Conservation (phyloP, 1,140 invertebrate species). For the Calliopsis andreniformis region DNA sequence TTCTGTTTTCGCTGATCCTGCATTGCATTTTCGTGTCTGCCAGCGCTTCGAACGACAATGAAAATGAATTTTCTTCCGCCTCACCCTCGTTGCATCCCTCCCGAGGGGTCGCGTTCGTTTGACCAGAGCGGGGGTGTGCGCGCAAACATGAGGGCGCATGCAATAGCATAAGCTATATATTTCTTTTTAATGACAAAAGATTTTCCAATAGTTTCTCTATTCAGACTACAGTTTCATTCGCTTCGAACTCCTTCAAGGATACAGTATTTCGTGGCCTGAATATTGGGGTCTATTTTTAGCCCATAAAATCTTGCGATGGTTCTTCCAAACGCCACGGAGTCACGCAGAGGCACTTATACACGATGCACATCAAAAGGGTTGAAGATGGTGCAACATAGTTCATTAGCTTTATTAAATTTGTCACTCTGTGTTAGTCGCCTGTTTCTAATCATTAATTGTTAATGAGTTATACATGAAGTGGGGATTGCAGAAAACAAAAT, state of each 20-base stretch:
- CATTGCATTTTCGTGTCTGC: neutral
- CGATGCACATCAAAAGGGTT: neutral
- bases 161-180: neutral
- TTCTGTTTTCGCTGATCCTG: neutral
- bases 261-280: neutral
- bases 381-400: constrained; percentile 11
- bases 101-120: neutral
- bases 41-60: neutral
- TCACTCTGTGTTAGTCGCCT: constrained; percentile 21
- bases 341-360: neutral
- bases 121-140: neutral
- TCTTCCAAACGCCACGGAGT: neutral
- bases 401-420: constrained; percentile 44
- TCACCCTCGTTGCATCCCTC: constrained; percentile 13
- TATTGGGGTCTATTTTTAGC: constrained; percentile 17
- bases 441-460: too few relatives aligned
- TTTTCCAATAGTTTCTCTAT: neutral
- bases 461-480: too few relatives aligned
- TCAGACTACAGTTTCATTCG: neutral
- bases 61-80: constrained; percentile 31
- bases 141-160: neutral
- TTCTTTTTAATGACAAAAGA: neutral
- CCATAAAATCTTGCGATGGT: neutral
- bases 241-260: too few relatives aligned
- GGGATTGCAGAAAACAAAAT: too few relatives aligned